A percentile compares a stretch with the other conserved stretches of the same genome.
Conservation (phyloP, 2,888 invertebrate genomes). For the Epirrita christyi region DNA sequence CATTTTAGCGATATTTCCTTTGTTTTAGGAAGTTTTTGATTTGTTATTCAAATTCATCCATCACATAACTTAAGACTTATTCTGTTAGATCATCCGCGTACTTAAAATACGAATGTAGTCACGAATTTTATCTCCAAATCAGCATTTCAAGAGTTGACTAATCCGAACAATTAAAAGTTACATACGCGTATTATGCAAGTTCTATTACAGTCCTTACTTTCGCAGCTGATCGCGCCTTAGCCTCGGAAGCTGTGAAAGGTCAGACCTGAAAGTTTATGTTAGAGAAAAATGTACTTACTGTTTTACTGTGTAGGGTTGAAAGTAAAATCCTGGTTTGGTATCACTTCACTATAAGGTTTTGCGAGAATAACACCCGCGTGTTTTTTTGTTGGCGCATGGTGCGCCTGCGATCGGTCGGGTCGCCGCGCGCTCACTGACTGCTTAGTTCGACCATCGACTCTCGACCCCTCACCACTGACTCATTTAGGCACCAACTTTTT, state of each 20-base stretch:
- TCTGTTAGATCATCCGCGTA: conserved; percentile 15
- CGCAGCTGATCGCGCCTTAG: conserved; percentile 68
- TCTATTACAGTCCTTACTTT: conserved; percentile 55
- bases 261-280: conserved; percentile 26
- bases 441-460: conserved; percentile 35
- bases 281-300: conserved; percentile 46
- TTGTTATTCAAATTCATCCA: conserved; percentile 17
- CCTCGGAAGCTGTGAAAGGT: conserved; percentile 53
- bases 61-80: neutral
- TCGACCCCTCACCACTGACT: conserved; percentile 41
- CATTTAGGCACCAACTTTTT: conserved; percentile 29
- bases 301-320: conserved; percentile 38
- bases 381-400: conserved; percentile 64
- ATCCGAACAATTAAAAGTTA: conserved; percentile 36
- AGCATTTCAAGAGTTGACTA: conserved; percentile 34
- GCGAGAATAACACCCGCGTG: conserved; percentile 70
- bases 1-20: neutral
- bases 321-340: conserved; percentile 60
- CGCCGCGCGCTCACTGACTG: conserved; percentile 71
- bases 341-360: conserved; percentile 73
- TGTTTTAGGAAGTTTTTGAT: neutral
- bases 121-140: conserved; percentile 18
- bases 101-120: conserved; percentile 20
- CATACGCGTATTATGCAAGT: conserved; percentile 41
- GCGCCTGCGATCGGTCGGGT: conserved; percentile 62